Base-by-base conservation (phyloP, 2,888 invertebrate species). In the Criorhina ranunculi region DNA sequence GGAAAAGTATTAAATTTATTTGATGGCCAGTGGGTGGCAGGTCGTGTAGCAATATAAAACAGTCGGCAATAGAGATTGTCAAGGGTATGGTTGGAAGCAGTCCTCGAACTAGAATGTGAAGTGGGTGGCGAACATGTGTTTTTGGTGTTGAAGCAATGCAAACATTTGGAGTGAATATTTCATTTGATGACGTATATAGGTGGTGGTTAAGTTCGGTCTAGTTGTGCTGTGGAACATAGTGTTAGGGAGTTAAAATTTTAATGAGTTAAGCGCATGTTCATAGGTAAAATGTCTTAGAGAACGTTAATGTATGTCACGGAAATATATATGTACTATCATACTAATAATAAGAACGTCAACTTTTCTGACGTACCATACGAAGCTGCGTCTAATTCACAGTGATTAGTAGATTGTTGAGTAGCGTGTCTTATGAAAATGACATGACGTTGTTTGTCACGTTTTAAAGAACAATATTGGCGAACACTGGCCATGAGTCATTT, bases 1-100 rank as follows among this genome's bases (percentile, higher is more conserved):
- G 59, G 42, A 24, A 57, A 59, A 35, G 37, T 51, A 78, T 62
- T 40, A 67, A 60, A 79, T 67, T 73, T 51, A 55, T 79, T 73
- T 72, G 51, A 67, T 73, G 79, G 60, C 31, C 70, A 55, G 49
- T 44, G 57, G 55, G 24, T 31, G 75, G 57, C 17, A 29, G 29
- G 12, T 46, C 11, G 40, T 19, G n/a, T 9, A 40, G 40, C n/a
- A 11, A 42, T 51, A 19, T 17, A 55, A 67, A 15, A 42, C 29
- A 57, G 24, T 53, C 9, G 44, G 11, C 53, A 49, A 55, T 49
- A 69, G 67, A 60, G 37, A 35, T 37, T 15, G 51, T 60, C 15
- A 53, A n/a, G 44, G 17, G 11, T 7, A n/a, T 17, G 5, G 42
- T 11, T 17, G 31, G 35, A 24, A 19, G 7, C 3, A 42, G 55